A percentile compares a stretch with the other conserved stretches of the same genome.
phyloP scores from a whole-genome alignment of 2,888 invertebrate genomes.

The Morinoia aosen region DNA sequence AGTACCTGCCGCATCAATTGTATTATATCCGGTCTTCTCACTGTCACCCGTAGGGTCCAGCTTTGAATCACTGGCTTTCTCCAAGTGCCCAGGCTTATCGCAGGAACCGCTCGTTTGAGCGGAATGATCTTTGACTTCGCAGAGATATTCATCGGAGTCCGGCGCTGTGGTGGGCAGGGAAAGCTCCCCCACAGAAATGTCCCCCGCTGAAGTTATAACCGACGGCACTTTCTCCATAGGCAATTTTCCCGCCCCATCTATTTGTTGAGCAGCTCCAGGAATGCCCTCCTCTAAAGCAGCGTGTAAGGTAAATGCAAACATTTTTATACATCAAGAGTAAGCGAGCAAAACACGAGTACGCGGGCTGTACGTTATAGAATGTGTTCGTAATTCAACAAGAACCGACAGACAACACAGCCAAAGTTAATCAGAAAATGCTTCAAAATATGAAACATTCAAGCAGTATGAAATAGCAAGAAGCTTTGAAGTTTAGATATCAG shows the following conservation, averaged over 20 bases:
- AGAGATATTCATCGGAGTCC: not conserved
- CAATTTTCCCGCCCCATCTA: not conserved
- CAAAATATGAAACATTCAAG: not conserved
- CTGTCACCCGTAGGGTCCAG: not conserved
- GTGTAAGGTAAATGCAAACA: not conserved
- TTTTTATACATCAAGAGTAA: not conserved
- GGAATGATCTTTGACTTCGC: not conserved
- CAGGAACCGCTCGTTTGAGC: not conserved
- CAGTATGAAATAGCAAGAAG: not conserved
- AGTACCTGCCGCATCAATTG: not conserved
- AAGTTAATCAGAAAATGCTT: not conserved
- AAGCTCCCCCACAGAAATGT: not conserved
- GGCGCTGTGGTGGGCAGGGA: not conserved
- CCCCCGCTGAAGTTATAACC: not conserved
- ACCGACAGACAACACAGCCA: not conserved
- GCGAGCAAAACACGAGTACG: not conserved
- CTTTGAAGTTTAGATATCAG: too few species aligned
- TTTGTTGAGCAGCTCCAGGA: not conserved
- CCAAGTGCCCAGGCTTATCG: not conserved
- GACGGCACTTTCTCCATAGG: not conserved
- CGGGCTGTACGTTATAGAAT: not conserved
- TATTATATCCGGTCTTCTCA: not conserved
- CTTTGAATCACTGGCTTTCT: not conserved
- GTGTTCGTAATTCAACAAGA: not conserved
- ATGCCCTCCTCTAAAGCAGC: slow-evolving; percentile 25